Base-by-base conservation (phyloP, 2,113 vertebrate genomes). In the Oceanites oceanicus region DNA sequence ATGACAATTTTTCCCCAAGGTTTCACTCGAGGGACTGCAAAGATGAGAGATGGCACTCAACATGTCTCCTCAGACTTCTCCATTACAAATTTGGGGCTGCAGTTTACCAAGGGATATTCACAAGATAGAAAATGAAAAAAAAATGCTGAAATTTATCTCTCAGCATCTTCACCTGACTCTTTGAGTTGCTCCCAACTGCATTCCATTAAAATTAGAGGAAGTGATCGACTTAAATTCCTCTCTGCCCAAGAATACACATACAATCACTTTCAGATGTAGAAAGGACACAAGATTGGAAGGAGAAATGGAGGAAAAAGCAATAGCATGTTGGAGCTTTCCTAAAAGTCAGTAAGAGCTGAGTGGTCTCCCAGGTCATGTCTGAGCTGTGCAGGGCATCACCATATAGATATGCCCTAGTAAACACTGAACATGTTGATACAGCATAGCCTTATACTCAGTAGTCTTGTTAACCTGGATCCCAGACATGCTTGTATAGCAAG, bases 191-290 rank as follows among this genome's bases (percentile, higher is more conserved):
- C 49, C 13, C 50, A 53, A 62, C 8, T 45, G 56, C 18, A 76
- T 42, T 26, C 30, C 9, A 68, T 50, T 40, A 83, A 76, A 72
- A 79, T 58, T 12, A 25, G 38, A 87, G 23, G 34, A 73, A 92
- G 62, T 5, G 3, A 47, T 47, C 2, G 1, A 40, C 8, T 25
- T 67, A 63, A 5, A 0, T 21, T 40, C 5, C 9, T 88, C 18
- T 65, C 34, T 91, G 19, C 5, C 23, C 38, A 15, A 21, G 14
- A 55, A 30, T 23, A 36, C 23, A 45, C 1, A 8, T 21, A 44
- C 12, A 63, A n/a, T 59, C 17, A 13, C 27, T 87, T 87, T 81
- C 73, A 85, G 25, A 27, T 40, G 9, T 7, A 61, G n/a, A 55
- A 86, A 71, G 17, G 5, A 78, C 32, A 52, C 2, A 5, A 72